Percentiles rank a stretch among this genome's conserved stretches.
phyloP scores from a whole-genome alignment of 1,140 invertebrate genomes.

The Trichoplusia ni region DNA sequence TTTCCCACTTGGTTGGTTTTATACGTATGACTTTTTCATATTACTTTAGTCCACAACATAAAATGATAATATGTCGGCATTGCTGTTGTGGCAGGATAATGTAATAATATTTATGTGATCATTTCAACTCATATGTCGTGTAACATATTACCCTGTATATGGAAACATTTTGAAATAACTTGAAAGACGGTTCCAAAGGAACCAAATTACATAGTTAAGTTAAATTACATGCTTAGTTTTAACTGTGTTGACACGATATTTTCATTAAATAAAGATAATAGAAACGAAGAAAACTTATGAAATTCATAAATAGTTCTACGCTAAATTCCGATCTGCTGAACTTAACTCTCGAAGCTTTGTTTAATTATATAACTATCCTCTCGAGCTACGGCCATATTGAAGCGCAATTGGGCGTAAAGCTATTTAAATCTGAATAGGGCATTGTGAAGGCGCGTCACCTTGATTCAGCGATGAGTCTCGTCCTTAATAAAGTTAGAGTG shows the following conservation, averaged over 20 bases:
- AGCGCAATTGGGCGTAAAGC: constrained; percentile 80
- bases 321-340: constrained; percentile 42
- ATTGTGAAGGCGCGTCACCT: constrained; percentile 78
- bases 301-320: constrained; percentile 34
- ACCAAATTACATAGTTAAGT: no score
- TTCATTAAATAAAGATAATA: constrained; percentile 16
- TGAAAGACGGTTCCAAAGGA: no score
- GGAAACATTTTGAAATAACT: no score
- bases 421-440: constrained; percentile 81
- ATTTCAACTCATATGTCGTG: no score
- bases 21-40: no score
- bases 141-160: no score
- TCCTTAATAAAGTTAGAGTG: constrained; percentile 78
- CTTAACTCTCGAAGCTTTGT: constrained; percentile 68
- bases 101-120: no score
- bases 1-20: no score
- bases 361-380: constrained; percentile 77
- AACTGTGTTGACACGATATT: background rate
- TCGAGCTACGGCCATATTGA: constrained; percentile 73
- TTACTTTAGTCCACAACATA: no score
- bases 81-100: no score
- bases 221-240: no score
- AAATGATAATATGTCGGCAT: no score
- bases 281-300: constrained; percentile 14
- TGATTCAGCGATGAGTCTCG: constrained; percentile 70